A percentile compares a stretch with the other conserved stretches of the same genome.
phyloP scores from a whole-genome alignment of 2,113 vertebrate genomes.

The Formicarius rufipectus region DNA sequence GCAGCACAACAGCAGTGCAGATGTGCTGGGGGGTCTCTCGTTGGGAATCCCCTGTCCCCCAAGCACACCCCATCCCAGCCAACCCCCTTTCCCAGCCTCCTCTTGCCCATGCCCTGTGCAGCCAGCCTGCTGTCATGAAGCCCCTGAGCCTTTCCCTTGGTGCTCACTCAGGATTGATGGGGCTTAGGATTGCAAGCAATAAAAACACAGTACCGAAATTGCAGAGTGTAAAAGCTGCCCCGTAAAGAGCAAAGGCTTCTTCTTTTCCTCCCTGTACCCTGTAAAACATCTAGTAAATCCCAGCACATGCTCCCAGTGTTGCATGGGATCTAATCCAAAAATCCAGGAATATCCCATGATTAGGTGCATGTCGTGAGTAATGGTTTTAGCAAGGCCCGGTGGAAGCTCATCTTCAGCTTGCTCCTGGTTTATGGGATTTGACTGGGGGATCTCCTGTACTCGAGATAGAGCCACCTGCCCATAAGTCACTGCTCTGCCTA shows the following conservation, averaged over 20 bases:
- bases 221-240: slow-evolving; percentile 12
- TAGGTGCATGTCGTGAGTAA: not conserved
- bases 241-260: slow-evolving; percentile 29
- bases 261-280: not conserved
- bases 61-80: too few relatives aligned
- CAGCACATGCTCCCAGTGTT: not conserved
- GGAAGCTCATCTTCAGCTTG: not conserved
- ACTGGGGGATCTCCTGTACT: not conserved
- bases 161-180: not conserved
- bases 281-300: slow-evolving; percentile 7
- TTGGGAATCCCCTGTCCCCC: not conserved
- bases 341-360: not conserved
- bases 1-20: not conserved
- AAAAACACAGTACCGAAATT: not conserved
- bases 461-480: not conserved
- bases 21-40: too few relatives aligned
- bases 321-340: slow-evolving; percentile 1
- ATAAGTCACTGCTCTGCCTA: not conserved
- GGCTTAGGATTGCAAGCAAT: not conserved
- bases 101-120: not conserved
- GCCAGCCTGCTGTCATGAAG: not conserved
- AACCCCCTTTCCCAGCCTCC: not conserved
- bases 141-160: not conserved
- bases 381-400: not conserved
- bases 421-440: not conserved